Evolutionary conservation across 2,888 invertebrate genomes (phyloP), one percentile per base, ranked within the genome.

Genomic region (Siphlonurus alternatus): DNA sequence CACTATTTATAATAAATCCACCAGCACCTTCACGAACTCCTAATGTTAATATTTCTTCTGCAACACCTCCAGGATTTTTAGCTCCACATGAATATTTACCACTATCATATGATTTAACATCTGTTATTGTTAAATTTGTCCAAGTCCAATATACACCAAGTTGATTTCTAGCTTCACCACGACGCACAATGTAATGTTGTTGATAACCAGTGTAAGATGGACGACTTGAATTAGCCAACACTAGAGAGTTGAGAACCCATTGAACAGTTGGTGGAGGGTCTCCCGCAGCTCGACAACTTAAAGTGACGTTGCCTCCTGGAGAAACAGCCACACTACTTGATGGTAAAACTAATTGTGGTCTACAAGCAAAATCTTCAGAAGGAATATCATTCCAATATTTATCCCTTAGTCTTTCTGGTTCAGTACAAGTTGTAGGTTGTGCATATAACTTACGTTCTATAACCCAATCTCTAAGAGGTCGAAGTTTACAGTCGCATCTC

Each of bases 401-500:
- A 0, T 84, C 86, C 3, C 80, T 77, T 1, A 93, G 77, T 70
- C 81, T 67, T 0, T 80, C 73, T 0, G 93, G 94, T 68, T 85
- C 84, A 2, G 79, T 77, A 72, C 91, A 90, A 38, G 83, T 80
- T 51, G 90, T 89, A 1, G 87, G 85, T 22, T 83, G 80, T 0
- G 88, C 86, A 70, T 89, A 87, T 20, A 93, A 77, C 63, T 88
- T 88, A 66, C 82, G 82, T 65, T 82, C 80, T 19, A 73, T 69
- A 66, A 75, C 83, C 82, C 87, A 90, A 71, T 89, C 85, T 60
- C 90, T 83, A 68, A 93, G 88, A 20, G 82, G 81, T 71, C 88
- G 85, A 63, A 94, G 77, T 67, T 86, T 83, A 71, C 94, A 94
- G 72, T 93, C 90, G 72, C 94, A 94, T 66, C 86, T 82, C 93